These are phyloP conservation scores for Kradibia gibbosae DNA, from an alignment of 1,140 invertebrate species.

Conservation along the genomic window DNA sequence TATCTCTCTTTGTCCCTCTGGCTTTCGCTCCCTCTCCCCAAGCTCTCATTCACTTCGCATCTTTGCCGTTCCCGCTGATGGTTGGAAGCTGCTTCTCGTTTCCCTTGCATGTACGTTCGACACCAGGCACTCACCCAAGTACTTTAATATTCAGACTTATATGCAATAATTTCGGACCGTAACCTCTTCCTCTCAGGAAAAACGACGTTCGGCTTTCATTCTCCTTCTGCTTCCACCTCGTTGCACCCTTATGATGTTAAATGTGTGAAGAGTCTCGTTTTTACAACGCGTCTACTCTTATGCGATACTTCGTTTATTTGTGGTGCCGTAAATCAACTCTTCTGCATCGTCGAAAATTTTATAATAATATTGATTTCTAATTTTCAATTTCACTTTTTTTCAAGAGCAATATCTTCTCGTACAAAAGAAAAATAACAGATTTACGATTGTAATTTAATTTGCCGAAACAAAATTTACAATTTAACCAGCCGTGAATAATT, in stretches of 20 bases:
- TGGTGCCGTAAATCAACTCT: neutral
- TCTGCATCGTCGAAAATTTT: neutral
- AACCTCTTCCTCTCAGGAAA: constrained; percentile 59
- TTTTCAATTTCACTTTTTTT: too few relatives aligned
- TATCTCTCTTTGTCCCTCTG: constrained; percentile 32
- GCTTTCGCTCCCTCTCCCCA: neutral
- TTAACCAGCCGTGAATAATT: too few relatives aligned
- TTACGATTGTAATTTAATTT: too few relatives aligned
- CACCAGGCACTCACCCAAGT: constrained; percentile 63
- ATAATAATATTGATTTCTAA: too few relatives aligned
- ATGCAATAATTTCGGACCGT: constrained; percentile 72
- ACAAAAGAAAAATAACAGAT: too few relatives aligned
- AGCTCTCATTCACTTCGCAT: constrained; percentile 51
- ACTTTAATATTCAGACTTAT: constrained; percentile 73
- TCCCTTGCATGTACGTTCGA: constrained; percentile 36
- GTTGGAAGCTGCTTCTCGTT: constrained; percentile 47
- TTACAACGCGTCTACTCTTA: neutral
- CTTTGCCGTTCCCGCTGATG: constrained; percentile 54
- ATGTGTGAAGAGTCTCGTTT: constrained; percentile 47
- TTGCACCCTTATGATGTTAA: constrained; percentile 31
- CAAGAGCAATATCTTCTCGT: too few relatives aligned
- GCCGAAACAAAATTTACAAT: too few relatives aligned
- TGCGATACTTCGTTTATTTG: neutral
- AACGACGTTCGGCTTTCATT: constrained; percentile 53
- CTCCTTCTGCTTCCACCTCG: constrained; percentile 42